These are phyloP conservation scores for Limnothrissa miodon DNA, from an alignment of 2,113 vertebrate species.

Conservation along the genomic window DNA sequence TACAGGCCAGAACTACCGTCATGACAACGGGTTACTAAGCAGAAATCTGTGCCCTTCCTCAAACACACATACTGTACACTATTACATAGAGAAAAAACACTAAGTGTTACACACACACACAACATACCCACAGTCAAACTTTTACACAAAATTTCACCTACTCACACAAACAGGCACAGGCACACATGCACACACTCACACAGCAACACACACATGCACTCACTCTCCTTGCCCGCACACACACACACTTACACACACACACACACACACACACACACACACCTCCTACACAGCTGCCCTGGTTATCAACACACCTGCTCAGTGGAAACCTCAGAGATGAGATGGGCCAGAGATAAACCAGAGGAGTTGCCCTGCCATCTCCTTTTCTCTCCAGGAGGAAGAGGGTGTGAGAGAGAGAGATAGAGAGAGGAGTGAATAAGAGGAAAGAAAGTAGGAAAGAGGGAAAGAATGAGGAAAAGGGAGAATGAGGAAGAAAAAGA, in stretches of 20 bases:
- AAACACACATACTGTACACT: neutral
- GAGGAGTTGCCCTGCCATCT: neutral
- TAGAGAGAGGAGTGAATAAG: neutral
- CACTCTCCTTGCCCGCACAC: neutral
- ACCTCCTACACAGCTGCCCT: neutral
- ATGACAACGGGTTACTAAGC: conserved; percentile 61
- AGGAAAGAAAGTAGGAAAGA: neutral
- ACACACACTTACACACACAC: neutral
- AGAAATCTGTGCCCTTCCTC: conserved; percentile 42
- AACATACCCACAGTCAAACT: neutral
- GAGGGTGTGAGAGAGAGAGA: neutral
- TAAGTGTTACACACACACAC: conserved; percentile 9
- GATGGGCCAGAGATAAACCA: neutral
- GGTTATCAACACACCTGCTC: neutral
- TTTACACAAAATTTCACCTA: neutral
- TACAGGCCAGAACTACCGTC: conserved; percentile 45
- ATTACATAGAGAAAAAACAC: neutral
- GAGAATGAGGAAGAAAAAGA: no score
- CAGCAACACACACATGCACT: neutral
- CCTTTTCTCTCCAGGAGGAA: neutral
- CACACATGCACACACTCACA: neutral
- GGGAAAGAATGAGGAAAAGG: neutral
- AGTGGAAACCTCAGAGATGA: neutral
- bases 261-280: neutral
- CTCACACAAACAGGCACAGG: neutral